These are phyloP conservation scores for Reticulitermes lucifugus DNA, from an alignment of 2,888 invertebrate species.

Conservation along the genomic window DNA sequence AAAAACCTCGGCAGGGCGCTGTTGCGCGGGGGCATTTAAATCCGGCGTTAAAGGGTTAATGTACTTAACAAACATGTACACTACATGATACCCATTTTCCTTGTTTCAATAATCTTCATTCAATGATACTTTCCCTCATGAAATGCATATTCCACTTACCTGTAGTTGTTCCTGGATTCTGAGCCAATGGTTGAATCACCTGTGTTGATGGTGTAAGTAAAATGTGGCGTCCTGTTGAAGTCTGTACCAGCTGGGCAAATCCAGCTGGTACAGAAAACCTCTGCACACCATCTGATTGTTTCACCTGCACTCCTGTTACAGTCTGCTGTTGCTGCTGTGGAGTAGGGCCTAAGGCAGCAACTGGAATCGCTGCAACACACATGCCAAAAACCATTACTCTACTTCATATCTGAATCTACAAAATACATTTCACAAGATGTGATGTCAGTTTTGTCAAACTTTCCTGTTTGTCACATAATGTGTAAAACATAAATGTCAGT, in stretches of 20 bases:
- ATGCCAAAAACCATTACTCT: not conserved
- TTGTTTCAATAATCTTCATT: no score
- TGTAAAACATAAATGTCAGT: no score
- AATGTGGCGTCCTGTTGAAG: constrained; percentile 76
- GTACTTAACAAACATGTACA: no score
- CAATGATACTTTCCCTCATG: no score
- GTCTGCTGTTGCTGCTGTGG: constrained; percentile 57
- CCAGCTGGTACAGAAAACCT: constrained; percentile 48
- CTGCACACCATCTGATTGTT: constrained; percentile 26
- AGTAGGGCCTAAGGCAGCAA: constrained; percentile 62
- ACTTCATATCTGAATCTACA: no score
- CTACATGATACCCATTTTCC: no score
- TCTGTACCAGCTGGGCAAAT: constrained; percentile 78
- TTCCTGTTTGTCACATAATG: no score
- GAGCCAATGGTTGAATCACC: constrained; percentile 59
- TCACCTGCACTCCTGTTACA: not conserved
- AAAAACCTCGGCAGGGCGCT: no score
- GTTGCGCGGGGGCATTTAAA: no score
- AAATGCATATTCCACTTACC: constrained; percentile 51
- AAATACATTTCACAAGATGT: no score
- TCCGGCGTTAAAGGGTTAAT: no score
- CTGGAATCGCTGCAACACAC: constrained; percentile 64
- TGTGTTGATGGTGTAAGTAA: constrained; percentile 68
- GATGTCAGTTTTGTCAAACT: no score
- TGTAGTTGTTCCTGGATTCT: constrained; percentile 60